Conservation (phyloP, 2,797 vertebrate species). For the Sparidentex hasta region DNA sequence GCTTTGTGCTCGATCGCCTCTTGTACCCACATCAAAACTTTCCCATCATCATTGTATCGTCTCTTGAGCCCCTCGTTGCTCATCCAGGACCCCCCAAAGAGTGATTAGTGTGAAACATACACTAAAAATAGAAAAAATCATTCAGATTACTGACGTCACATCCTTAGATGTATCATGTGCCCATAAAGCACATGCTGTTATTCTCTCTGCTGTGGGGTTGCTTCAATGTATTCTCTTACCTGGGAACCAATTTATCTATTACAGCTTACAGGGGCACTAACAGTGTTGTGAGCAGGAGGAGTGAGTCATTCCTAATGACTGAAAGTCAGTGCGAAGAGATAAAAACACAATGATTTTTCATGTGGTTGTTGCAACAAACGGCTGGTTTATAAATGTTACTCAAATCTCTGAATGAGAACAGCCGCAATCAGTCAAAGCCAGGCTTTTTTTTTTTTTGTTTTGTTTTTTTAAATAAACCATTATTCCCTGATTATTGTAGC, state of each 20-base stretch:
- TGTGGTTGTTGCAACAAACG: conserved; percentile 42
- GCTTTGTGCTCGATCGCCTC: background rate
- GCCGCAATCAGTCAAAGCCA: conserved; percentile 79
- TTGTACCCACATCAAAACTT: background rate
- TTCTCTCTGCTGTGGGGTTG: conserved; percentile 15
- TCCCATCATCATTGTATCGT: background rate
- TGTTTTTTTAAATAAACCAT: conserved; percentile 43
- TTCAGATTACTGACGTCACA: conserved; percentile 9
- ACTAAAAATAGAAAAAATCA: conserved; percentile 12
- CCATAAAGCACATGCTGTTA: conserved; percentile 24
- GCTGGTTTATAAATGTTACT: conserved; percentile 51
- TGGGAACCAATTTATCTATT: conserved; percentile 18
- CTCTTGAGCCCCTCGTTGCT: background rate
- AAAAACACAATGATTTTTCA: conserved; percentile 28
- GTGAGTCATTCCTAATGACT: conserved; percentile 44
- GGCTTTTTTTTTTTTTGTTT: conserved; percentile 46
- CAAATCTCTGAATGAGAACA: conserved; percentile 50
- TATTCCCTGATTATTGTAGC: conserved; percentile 80
- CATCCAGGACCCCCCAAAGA: background rate
- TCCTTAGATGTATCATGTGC: background rate
- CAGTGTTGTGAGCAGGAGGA: conserved; percentile 26
- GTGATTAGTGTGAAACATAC: background rate
- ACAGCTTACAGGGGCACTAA: background rate
- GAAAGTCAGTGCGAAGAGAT: conserved; percentile 35
- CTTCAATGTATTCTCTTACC: background rate